Base-by-base conservation (phyloP, 2,113 vertebrate species). In the Numida meleagris region DNA sequence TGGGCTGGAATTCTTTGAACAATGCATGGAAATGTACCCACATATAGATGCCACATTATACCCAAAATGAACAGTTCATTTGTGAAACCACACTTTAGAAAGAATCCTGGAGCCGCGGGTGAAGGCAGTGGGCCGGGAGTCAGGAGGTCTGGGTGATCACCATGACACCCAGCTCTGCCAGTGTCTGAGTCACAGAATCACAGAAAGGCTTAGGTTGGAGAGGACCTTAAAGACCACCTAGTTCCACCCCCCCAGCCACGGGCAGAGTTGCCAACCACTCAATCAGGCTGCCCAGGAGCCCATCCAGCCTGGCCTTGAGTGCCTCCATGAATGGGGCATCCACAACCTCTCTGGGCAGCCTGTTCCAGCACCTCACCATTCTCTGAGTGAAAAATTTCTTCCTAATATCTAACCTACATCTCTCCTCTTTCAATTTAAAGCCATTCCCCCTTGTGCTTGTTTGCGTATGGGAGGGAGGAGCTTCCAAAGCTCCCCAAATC, bases 41-140 rank as follows among this genome's bases (percentile, higher is more conserved):
- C 8, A 71, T 58, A 81, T 15, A 77, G 79, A 74, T 55, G 27
- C 15, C 12, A 59, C 24, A 59, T 76, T 89, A 31, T 59, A 23
- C 5, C 36, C 71, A n/a, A 80, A 33, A 73, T 15, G 79, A 95
- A 59, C n/a, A 62, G 82, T 48, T 80, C 16, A 1, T 77, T 80
- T 89, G 81, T 88, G 75, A 50, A 58, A 21, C 61, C 24, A 19
- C 33, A 84, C 29, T 78, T 42, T 7, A 46, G n/a, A 53, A 87
- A 18, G 73, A 62, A 59, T 6, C 38, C 20, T 45, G 45, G 6
- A 12, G 58, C 2, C 1, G 1, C 0, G 8, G 42, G 51, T 46
- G 48, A 84, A 63, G 29, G 79, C 43, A 9, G 75, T 12, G 38
- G 55, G 78, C 34, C 0, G 9, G 27, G 29, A 46, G 43, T 75